Percentiles rank a stretch among this genome's conserved stretches.
Conservation (phyloP, 2,888 invertebrate species). For the Acronicta leporina region DNA sequence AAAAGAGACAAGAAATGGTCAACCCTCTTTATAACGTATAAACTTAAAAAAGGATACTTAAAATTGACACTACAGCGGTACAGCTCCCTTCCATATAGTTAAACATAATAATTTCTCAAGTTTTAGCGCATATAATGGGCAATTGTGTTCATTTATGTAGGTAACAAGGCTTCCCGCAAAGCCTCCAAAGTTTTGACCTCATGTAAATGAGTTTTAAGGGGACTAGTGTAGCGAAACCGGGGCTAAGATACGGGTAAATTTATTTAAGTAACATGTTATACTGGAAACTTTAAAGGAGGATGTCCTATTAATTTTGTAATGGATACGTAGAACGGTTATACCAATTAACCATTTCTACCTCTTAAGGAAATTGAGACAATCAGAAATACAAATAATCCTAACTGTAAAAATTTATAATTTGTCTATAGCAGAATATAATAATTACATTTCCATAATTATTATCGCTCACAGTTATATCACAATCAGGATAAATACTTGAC, state of each 20-base stretch:
- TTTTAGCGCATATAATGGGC: conserved; percentile 34
- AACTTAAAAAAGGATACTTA: no score
- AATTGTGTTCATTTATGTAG: conserved; percentile 39
- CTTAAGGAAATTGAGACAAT: no score
- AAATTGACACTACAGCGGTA: neutral
- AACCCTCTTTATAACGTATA: neutral
- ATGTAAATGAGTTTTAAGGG: conserved; percentile 47
- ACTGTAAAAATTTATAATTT: no score
- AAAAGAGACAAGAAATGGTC: no score
- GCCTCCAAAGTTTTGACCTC: conserved; percentile 30
- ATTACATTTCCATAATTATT: no score
- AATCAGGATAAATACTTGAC: no score
- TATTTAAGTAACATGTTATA: neutral
- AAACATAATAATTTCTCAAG: conserved; percentile 20
- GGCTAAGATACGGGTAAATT: conserved; percentile 1
- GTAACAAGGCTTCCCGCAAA: conserved; percentile 20
- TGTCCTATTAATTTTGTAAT: neutral
- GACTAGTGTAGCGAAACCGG: conserved; percentile 6
- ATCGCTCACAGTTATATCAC: no score
- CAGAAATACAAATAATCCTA: no score
- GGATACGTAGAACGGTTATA: no score
- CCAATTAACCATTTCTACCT: no score
- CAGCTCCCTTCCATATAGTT: neutral
- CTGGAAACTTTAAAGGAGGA: neutral
- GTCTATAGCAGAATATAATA: no score